Evolutionary conservation across 2,888 invertebrate species (phyloP).

Genomic region (Apamea anceps): DNA sequence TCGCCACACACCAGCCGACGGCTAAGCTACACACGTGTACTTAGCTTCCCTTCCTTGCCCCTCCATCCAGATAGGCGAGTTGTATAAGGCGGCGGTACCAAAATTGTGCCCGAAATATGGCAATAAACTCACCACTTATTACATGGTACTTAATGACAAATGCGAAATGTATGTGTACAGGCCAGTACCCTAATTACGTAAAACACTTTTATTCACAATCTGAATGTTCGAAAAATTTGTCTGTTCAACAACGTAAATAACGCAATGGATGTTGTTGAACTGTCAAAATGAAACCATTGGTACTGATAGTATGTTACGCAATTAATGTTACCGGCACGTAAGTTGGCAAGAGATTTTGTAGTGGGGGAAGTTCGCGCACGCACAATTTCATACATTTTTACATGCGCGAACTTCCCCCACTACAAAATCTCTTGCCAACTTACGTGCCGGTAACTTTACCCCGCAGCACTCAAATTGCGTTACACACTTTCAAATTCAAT

Average conservation of each 20-base stretch:
- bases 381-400: no score
- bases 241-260: not conserved
- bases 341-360: no score
- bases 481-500: not conserved
- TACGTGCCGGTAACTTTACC: no score
- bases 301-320: not conserved
- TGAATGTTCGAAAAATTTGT: not conserved
- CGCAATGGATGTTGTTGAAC: not conserved
- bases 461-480: not conserved
- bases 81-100: not conserved
- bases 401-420: no score
- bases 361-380: no score
- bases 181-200: not conserved
- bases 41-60: not conserved
- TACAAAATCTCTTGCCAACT: no score
- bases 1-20: not conserved
- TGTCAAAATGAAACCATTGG: not conserved
- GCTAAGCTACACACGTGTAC: not conserved
- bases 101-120: not conserved
- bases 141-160: not conserved
- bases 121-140: not conserved
- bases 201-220: not conserved
- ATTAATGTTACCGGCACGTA: no score
- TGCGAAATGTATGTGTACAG: not conserved
- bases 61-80: not conserved